phyloP scores from a whole-genome alignment of 2,113 vertebrate species.

The Podarcis cretensis region DNA sequence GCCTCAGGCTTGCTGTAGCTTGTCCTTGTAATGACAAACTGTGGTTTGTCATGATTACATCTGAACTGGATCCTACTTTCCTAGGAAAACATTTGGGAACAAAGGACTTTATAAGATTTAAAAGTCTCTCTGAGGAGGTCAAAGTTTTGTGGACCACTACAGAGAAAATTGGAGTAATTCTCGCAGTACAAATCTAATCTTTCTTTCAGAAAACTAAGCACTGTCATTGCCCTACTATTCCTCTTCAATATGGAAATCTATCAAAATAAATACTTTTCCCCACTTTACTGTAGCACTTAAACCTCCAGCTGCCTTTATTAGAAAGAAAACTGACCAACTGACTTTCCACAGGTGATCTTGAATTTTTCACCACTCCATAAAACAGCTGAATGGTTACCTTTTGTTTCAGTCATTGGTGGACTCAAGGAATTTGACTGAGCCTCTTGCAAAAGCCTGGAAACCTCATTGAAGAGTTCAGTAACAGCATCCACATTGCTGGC shows the following conservation, averaged over 20 bases:
- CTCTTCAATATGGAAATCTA: background rate
- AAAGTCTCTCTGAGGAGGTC: background rate
- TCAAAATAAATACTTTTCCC: background rate
- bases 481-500: slow-evolving; percentile 66
- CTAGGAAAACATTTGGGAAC: background rate
- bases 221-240: background rate
- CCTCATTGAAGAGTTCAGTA: slow-evolving; percentile 71
- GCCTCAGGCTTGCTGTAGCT: background rate
- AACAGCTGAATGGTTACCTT: slow-evolving; percentile 70
- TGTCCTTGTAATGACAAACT: background rate
- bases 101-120: background rate
- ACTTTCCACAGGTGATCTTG: background rate
- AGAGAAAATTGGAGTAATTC: background rate
- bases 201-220: background rate
- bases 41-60: background rate
- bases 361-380: background rate
- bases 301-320: background rate
- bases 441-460: slow-evolving; percentile 81
- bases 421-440: slow-evolving; percentile 66
- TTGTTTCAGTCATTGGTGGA: accelerated
- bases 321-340: background rate
- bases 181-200: background rate
- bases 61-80: background rate
- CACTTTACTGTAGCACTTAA: background rate
- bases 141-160: background rate